These are phyloP conservation scores for Meliscaeva auricollis DNA, from an alignment of 2,888 invertebrate species.

Conservation along the genomic window DNA sequence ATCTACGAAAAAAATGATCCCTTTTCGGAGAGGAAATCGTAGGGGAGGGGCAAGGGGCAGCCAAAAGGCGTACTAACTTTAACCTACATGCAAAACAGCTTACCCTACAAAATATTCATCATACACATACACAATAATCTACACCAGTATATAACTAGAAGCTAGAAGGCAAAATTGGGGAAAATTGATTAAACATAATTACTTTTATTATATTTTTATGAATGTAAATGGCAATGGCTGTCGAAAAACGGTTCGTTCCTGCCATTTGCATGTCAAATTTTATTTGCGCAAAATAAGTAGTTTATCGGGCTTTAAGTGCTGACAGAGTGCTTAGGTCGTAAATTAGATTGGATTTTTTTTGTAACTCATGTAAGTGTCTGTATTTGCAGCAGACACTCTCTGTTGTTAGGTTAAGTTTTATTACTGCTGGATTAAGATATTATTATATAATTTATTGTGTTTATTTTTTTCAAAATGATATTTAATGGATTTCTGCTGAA, in stretches of 20 bases:
- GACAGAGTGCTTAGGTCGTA: slow-evolving; percentile 45
- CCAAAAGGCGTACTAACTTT: neutral
- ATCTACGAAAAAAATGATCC: neutral
- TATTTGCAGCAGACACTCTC: neutral
- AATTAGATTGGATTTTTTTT: slow-evolving; percentile 36
- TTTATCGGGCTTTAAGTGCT: slow-evolving; percentile 40
- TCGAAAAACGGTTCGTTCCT: slow-evolving; percentile 37
- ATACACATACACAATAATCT: neutral
- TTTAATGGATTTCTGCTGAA: no score
- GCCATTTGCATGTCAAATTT: slow-evolving; percentile 47
- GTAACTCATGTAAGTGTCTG: neutral
- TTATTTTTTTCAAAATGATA: no score
- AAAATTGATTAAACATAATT: slow-evolving; percentile 62
- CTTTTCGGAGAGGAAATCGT: neutral
- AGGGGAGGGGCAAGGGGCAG: no score
- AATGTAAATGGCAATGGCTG: slow-evolving; percentile 44
- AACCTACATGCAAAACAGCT: slow-evolving; percentile 17
- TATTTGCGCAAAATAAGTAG: slow-evolving; percentile 26
- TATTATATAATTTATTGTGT: no score
- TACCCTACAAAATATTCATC: slow-evolving; percentile 2
- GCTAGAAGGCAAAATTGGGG: neutral
- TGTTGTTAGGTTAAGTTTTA: neutral
- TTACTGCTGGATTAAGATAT: no score
- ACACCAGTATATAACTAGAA: neutral
- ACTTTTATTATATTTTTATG: slow-evolving; percentile 59